Evolutionary conservation across 2,888 invertebrate species (phyloP).

Genomic region (Alloplasta piceator): DNA sequence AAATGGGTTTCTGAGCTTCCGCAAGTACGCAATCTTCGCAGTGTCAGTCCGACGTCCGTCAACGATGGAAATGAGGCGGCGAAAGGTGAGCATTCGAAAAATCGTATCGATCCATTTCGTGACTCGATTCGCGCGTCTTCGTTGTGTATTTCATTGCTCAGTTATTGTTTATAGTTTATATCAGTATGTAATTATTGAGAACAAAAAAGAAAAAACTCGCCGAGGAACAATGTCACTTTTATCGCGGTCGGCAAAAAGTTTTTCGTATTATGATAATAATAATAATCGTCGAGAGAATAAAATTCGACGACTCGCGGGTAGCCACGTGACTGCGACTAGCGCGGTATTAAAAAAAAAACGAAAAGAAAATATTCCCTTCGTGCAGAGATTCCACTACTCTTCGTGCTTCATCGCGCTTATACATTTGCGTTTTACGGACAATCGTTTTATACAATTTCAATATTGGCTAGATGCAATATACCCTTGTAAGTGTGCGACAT

Average conservation of each 20-base stretch:
- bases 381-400: conserved; percentile 1
- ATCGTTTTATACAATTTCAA: conserved; percentile 10
- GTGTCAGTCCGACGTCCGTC: not conserved
- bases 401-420: not conserved
- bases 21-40: no score
- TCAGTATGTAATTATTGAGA: not conserved
- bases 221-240: not conserved
- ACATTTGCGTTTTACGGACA: not conserved
- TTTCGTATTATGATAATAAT: not conserved
- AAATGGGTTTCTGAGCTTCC: no score
- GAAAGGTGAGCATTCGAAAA: conserved; percentile 54
- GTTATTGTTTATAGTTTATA: not conserved
- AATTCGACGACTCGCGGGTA: conserved; percentile 33
- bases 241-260: not conserved
- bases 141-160: not conserved
- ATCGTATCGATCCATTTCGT: not conserved
- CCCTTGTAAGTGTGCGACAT: conserved; percentile 70
- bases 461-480: conserved; percentile 73
- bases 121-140: not conserved
- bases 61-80: conserved; percentile 70
- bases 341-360: conserved; percentile 17
- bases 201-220: not conserved
- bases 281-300: conserved; percentile 3
- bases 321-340: conserved; percentile 37
- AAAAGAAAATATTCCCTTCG: not conserved